Percentiles rank a stretch among this genome's conserved stretches.
Evolutionary conservation across 2,797 vertebrate genomes (phyloP).

Genomic region (Acipenser oxyrinchus): DNA sequence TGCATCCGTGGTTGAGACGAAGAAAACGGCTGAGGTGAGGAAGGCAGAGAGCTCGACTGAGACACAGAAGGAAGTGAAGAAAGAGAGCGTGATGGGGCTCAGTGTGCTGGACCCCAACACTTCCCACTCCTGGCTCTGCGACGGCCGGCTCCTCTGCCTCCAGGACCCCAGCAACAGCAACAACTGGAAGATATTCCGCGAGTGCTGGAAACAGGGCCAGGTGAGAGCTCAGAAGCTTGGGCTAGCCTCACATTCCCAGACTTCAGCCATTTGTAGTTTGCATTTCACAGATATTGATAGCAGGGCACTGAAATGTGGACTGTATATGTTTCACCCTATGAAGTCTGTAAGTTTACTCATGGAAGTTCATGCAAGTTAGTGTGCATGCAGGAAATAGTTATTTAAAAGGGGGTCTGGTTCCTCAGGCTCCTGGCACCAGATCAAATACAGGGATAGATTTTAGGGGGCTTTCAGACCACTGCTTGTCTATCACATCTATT

Average conservation of each 20-base stretch:
- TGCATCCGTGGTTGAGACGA: conserved; percentile 96
- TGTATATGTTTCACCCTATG: too few relatives aligned
- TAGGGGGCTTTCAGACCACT: too few relatives aligned
- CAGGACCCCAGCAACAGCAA: conserved; percentile 95
- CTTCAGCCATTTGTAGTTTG: too few relatives aligned
- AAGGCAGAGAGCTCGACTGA: conserved; percentile 61
- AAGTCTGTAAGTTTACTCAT: too few relatives aligned
- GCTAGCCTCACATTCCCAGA: neutral
- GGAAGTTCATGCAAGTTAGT: too few relatives aligned
- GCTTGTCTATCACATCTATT: too few relatives aligned
- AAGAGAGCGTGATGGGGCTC: conserved; percentile 82
- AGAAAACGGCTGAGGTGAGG: conserved; percentile 83
- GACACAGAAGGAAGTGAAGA: conserved; percentile 61
- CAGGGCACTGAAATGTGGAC: too few relatives aligned
- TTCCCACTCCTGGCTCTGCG: conserved; percentile 97
- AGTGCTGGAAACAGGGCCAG: conserved; percentile 99
- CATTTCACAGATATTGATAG: too few relatives aligned
- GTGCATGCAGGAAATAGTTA: too few relatives aligned
- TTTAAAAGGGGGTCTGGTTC: too few relatives aligned
- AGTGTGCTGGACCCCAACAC: conserved; percentile 95
- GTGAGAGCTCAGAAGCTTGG: conserved; percentile 46
- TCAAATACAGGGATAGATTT: too few relatives aligned
- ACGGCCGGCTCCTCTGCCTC: conserved; percentile 92
- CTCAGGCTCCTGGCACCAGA: too few relatives aligned
- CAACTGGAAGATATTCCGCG: conserved; percentile 99